Evolutionary conservation across 2,888 invertebrate species (phyloP).

Genomic region (Catocala sponsa): DNA sequence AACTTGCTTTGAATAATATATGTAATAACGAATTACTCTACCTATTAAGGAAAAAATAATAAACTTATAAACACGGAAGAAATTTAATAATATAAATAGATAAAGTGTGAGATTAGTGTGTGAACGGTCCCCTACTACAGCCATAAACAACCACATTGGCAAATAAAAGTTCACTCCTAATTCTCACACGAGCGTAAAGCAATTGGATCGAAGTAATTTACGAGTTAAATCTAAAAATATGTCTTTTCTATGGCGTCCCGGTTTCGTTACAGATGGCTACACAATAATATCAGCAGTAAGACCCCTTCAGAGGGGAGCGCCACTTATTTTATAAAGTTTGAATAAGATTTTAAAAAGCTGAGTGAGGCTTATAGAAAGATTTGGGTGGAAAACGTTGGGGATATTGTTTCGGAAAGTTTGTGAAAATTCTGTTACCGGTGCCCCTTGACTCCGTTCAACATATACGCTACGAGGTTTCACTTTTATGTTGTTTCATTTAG

Average conservation of each 20-base stretch:
- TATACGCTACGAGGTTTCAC: constrained; percentile 43
- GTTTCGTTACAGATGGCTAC: constrained; percentile 85
- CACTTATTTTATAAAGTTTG: constrained; percentile 86
- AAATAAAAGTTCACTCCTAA: constrained; percentile 80
- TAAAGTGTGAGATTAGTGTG: constrained; percentile 36
- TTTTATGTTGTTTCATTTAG: constrained; percentile 40
- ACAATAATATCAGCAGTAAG: constrained; percentile 80
- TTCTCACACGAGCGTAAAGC: constrained; percentile 86
- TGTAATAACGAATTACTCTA: background rate
- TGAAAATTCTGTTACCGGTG: constrained; percentile 53
- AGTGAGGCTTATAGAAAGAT: constrained; percentile 70
- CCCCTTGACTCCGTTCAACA: constrained; percentile 41
- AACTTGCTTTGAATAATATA: background rate
- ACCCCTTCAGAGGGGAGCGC: constrained; percentile 76
- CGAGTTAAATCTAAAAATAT: constrained; percentile 87
- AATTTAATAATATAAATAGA: constrained; percentile 38
- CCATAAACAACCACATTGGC: constrained; percentile 76
- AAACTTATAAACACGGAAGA: constrained; percentile 9
- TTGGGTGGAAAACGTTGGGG: constrained; percentile 63
- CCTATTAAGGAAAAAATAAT: background rate
- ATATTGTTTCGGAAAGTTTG: constrained; percentile 63
- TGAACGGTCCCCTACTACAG: constrained; percentile 41
- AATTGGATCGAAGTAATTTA: constrained; percentile 86
- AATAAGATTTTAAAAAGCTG: constrained; percentile 87
- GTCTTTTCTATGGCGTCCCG: constrained; percentile 82